Evolutionary conservation across 2,113 vertebrate species (phyloP), one percentile per base, ranked within the genome.

Genomic region (Aviceda subcristata): DNA sequence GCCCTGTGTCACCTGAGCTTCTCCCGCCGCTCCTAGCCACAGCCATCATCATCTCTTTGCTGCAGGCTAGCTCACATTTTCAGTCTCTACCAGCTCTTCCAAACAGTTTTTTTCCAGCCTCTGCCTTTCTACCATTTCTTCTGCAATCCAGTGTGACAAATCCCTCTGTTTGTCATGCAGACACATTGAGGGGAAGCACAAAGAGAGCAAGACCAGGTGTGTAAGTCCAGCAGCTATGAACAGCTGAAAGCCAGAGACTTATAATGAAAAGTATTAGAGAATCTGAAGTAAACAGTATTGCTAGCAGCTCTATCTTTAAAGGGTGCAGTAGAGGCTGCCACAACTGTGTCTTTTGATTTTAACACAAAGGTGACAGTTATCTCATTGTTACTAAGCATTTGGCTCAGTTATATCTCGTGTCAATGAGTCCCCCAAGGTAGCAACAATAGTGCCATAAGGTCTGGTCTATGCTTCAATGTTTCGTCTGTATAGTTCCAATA

Each of bases 401-500:
- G 27, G 13, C 41, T 93, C 23, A 53, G 14, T 30, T 69, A 3
- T 7, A 10, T 57, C 21, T 84, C 9, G 0, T 39, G n/a, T 18
- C 38, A 69, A 16, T 43, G 23, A 41, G 38, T 51, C 83, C 6
- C 8, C 36, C 36, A 48, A 32, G 15, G 38, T 13, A 63, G 32
- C 9, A 75, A 26, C 3, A 29, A 17, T 0, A 76, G 27, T 0
- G 0, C 19, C 0, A 1, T 57, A 26, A 59, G 24, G 7, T 43
- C 34, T 6, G 32, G 21, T 29, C 46, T 34, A 3, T 11, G 9
- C 15, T 16, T 73, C 39, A 38, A 0, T 51, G 30, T 71, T 91
- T 53, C 29, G 2, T 30, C 19, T 63, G 11, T 43, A 2, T 11
- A 69, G 26, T 41, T 78, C 18, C 16, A 48, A 26, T 6, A 56